Evolutionary conservation across 35 echinoderm and acorn worm species (phyloP).

Genomic region (Ophioderma brevispina): DNA sequence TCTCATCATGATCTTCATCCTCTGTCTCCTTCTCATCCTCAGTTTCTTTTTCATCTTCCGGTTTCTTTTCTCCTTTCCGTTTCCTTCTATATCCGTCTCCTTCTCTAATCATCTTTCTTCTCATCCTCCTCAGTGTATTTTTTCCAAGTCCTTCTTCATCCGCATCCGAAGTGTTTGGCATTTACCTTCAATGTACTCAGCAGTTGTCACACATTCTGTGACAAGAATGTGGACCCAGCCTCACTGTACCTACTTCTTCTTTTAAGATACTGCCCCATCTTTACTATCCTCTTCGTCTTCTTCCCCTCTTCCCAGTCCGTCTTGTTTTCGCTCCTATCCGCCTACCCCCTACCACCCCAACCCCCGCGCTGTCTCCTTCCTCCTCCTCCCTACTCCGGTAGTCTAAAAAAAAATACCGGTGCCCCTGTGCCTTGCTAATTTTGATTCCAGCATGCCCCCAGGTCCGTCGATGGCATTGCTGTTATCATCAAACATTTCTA

Average conservation of each 20-base stretch:
- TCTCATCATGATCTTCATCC: slow-evolving; percentile 44
- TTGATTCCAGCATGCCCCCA: too few relatives aligned
- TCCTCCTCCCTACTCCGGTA: not conserved
- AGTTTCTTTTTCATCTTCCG: slow-evolving; percentile 3
- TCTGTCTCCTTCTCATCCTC: slow-evolving; percentile 17
- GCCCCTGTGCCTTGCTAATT: too few relatives aligned
- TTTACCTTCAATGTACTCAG: slow-evolving; percentile 83
- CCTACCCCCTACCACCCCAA: not conserved
- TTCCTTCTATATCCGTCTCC: slow-evolving; percentile 26
- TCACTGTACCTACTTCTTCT: slow-evolving; percentile 47
- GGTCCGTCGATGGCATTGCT: too few relatives aligned
- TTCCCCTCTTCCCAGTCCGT: not conserved
- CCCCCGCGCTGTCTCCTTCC: too few relatives aligned
- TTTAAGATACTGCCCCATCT: too few relatives aligned
- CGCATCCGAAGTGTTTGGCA: slow-evolving; percentile 40
- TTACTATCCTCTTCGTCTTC: slow-evolving; percentile 37
- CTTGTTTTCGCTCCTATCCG: not conserved
- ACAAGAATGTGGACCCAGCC: slow-evolving; percentile 75
- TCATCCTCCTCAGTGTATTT: slow-evolving; percentile 59
- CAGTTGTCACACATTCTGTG: slow-evolving; percentile 91
- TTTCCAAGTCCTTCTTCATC: slow-evolving; percentile 50
- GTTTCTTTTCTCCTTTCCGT: slow-evolving; percentile 17
- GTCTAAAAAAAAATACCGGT: too few relatives aligned
- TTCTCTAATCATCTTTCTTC: slow-evolving; percentile 44
- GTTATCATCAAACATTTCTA: too few relatives aligned